A percentile compares a stretch with the other conserved stretches of the same genome.
These are phyloP conservation scores for Luperina testacea DNA, from an alignment of 2,888 invertebrate genomes.

Conservation along the genomic window DNA sequence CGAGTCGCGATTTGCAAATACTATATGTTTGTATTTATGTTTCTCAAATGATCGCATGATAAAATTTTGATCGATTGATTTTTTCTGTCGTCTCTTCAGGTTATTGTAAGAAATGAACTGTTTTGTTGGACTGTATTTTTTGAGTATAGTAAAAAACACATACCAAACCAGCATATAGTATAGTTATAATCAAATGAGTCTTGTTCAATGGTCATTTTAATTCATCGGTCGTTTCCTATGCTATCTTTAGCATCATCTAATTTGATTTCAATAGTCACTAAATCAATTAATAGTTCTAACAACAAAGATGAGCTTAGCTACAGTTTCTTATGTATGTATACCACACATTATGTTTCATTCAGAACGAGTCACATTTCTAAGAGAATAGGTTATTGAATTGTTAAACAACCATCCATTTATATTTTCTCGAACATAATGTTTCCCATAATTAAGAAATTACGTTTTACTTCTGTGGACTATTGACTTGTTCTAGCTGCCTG, in stretches of 20 bases:
- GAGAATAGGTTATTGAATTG: constrained; percentile 12
- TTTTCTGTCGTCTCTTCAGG: background rate
- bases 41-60: background rate
- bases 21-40: background rate
- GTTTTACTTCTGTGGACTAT: background rate
- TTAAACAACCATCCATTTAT: background rate
- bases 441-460: background rate
- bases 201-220: constrained; percentile 5
- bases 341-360: background rate
- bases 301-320: background rate
- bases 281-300: no score
- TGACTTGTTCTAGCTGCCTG: no score
- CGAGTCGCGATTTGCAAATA: constrained; percentile 9
- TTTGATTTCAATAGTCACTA: background rate
- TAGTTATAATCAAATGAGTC: background rate
- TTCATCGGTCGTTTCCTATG: background rate
- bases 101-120: background rate
- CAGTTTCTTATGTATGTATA: background rate
- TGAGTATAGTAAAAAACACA: background rate
- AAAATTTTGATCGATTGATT: background rate
- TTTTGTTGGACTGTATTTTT: background rate
- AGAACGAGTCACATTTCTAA: constrained; percentile 12
- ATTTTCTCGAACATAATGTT: constrained; percentile 15
- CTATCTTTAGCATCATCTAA: background rate
- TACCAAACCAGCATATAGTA: background rate